Percentiles rank a stretch among this genome's conserved stretches.
phyloP scores from a whole-genome alignment of 2,113 vertebrate species.

The Myiozetetes cayanensis region DNA sequence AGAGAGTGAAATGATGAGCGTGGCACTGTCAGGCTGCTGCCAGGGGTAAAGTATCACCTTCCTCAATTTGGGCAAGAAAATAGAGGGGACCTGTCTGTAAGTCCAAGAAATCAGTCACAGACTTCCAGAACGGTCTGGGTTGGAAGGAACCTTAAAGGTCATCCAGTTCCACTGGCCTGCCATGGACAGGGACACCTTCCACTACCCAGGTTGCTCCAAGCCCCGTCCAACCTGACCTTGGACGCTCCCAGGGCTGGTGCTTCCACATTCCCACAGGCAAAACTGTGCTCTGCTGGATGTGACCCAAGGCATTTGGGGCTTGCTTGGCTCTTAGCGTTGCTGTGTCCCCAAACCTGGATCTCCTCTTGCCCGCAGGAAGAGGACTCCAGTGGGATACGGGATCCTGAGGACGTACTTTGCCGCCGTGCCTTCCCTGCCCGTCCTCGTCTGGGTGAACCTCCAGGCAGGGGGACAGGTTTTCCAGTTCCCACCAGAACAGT shows the following conservation, averaged over 20 bases:
- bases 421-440: conserved; percentile 76
- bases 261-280: neutral
- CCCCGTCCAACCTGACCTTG: neutral
- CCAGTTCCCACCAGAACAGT: conserved; percentile 78
- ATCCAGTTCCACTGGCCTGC: neutral
- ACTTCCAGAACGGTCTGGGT: neutral
- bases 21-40: neutral
- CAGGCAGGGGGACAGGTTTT: conserved; percentile 78
- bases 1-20: neutral
- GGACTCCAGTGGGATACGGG: conserved; percentile 81
- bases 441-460: conserved; percentile 83
- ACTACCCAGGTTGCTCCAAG: neutral
- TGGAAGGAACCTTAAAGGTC: neutral
- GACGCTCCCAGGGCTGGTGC: neutral
- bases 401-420: conserved; percentile 82
- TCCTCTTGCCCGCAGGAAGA: conserved; percentile 74
- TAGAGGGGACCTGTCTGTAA: neutral
- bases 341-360: neutral
- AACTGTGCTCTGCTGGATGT: neutral
- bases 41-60: neutral
- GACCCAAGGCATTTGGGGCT: neutral
- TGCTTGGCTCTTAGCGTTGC: neutral
- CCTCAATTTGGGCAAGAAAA: neutral
- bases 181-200: neutral
- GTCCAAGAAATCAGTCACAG: neutral